A percentile compares a stretch with the other conserved stretches of the same genome.
phyloP scores from a whole-genome alignment of 2,113 vertebrate species.

The Rattus rattus region DNA sequence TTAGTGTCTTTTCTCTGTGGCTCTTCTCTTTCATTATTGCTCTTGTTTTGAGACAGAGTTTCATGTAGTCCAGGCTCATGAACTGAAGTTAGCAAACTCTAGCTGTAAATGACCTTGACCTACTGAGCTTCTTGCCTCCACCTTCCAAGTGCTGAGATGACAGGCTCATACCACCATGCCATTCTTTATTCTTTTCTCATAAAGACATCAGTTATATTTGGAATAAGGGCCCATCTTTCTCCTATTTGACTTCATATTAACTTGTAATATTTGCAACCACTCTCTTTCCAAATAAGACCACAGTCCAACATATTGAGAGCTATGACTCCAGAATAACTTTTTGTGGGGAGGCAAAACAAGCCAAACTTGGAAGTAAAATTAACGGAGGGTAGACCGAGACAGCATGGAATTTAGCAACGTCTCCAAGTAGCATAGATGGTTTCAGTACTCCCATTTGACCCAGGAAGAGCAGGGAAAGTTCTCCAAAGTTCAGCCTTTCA shows the following conservation, averaged over 20 bases:
- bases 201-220: neutral
- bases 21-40: neutral
- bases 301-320: neutral
- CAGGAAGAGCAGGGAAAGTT: neutral
- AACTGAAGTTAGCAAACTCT: neutral
- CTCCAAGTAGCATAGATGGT: neutral
- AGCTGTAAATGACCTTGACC: neutral
- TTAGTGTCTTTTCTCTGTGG: neutral
- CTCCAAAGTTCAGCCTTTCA: neutral
- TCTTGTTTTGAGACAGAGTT: neutral
- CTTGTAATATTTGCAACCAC: too few species aligned
- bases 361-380: neutral
- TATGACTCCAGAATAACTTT: neutral
- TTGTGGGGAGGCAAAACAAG: neutral
- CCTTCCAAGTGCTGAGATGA: neutral
- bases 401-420: neutral
- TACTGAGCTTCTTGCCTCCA: neutral
- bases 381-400: neutral
- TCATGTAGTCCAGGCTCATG: neutral
- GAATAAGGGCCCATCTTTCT: neutral
- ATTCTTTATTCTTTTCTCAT: neutral
- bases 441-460: neutral
- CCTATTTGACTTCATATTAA: neutral
- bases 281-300: neutral
- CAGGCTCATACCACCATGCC: neutral